Conservation (phyloP, 2,888 invertebrate genomes). For the Leistus spinibarbis region DNA sequence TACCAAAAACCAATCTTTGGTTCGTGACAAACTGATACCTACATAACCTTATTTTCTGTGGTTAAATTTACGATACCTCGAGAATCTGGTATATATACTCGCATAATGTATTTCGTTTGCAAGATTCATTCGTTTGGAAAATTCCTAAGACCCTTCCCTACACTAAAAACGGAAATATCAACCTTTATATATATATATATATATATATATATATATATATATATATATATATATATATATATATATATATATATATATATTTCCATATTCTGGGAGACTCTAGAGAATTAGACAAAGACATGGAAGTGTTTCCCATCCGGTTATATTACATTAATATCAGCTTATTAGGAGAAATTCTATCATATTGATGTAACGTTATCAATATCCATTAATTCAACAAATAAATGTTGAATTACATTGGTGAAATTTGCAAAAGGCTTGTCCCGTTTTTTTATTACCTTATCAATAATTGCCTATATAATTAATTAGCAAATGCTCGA, state of each 20-base stretch:
- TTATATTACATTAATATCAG: too few species aligned
- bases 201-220: too few species aligned
- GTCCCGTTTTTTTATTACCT: neutral
- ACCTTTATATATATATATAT: neutral
- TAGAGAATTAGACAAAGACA: neutral
- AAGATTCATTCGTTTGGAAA: slow-evolving; percentile 10
- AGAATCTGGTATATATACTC: neutral
- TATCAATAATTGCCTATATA: neutral
- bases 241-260: too few species aligned
- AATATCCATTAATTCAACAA: too few species aligned
- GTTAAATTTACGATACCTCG: neutral
- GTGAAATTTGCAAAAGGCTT: too few species aligned
- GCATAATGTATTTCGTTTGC: slow-evolving; percentile 11
- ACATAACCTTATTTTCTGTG: slow-evolving; percentile 8
- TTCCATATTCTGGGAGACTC: neutral
- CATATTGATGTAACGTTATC: too few species aligned
- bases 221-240: too few species aligned
- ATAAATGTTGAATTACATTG: too few species aligned
- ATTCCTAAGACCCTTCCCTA: neutral
- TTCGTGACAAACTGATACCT: slow-evolving; percentile 16
- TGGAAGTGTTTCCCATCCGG: neutral
- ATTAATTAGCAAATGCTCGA: neutral
- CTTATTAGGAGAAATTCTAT: too few species aligned
- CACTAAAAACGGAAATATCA: neutral
- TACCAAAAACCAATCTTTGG: neutral